Conservation (phyloP, 2,888 invertebrate genomes). For the Temnothorax unifasciatus region DNA sequence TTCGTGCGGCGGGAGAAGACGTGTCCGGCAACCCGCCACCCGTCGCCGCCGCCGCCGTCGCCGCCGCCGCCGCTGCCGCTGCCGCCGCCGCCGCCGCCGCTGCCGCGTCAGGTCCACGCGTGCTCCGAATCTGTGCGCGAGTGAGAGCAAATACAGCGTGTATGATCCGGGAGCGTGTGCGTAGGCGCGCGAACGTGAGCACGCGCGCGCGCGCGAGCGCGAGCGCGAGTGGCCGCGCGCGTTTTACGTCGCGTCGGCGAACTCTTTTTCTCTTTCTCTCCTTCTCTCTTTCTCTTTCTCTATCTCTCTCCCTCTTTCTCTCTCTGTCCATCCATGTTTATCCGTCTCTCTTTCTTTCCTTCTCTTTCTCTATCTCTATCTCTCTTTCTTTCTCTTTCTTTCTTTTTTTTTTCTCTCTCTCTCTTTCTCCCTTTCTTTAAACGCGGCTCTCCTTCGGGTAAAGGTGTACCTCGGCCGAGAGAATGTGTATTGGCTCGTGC, state of each 20-base stretch:
- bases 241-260: conserved; percentile 64
- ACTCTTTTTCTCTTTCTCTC: conserved; percentile 51
- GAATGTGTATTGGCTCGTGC: conserved; percentile 65
- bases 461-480: conserved; percentile 58
- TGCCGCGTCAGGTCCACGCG: conserved; percentile 45
- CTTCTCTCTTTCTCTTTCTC: conserved; percentile 51
- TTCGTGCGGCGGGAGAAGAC: conserved; percentile 43
- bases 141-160: conserved; percentile 53
- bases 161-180: conserved; percentile 49
- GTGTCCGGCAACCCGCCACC: conserved; percentile 40
- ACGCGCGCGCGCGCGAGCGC: conserved; percentile 49
- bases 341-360: conserved; percentile 56
- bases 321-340: conserved; percentile 50
- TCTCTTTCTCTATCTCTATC: conserved; percentile 47
- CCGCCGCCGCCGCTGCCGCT: background rate
- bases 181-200: conserved; percentile 44
- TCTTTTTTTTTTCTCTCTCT: conserved; percentile 56
- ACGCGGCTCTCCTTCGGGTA: conserved; percentile 52
- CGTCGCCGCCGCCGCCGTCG: background rate
- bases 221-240: conserved; percentile 70
- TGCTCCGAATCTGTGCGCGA: conserved; percentile 55
- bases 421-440: conserved; percentile 47
- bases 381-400: conserved; percentile 55
- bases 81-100: conserved; percentile 2
- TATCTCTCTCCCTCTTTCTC: conserved; percentile 50